phyloP scores from a whole-genome alignment of 2,113 vertebrate genomes.

The Todiramphus chloris region DNA sequence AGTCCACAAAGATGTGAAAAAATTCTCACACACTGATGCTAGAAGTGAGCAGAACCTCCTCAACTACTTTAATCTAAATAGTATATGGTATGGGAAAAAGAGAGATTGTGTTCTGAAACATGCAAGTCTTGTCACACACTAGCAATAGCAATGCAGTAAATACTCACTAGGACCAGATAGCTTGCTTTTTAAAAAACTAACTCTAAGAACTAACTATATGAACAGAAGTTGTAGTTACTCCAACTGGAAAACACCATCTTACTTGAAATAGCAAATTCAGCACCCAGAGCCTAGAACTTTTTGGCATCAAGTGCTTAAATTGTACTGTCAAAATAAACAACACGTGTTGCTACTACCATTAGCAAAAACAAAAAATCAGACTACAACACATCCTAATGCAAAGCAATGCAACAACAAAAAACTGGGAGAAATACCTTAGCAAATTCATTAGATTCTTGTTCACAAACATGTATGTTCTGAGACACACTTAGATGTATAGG shows the following conservation, averaged over 20 bases:
- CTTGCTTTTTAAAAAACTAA: not conserved
- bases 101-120: not conserved
- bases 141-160: not conserved
- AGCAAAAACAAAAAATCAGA: not conserved
- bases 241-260: not conserved
- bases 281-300: not conserved
- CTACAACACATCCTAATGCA: not conserved
- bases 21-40: not conserved
- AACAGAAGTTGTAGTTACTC: not conserved
- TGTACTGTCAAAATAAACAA: not conserved
- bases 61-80: not conserved
- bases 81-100: not conserved
- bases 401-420: not conserved
- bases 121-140: not conserved
- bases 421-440: not conserved
- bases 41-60: not conserved
- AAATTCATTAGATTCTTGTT: not conserved
- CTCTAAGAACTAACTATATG: not conserved
- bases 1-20: not conserved
- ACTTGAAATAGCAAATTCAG: not conserved
- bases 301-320: not conserved
- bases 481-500: no score
- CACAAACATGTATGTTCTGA: not conserved
- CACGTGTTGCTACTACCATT: not conserved
- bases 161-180: accelerated